These are phyloP conservation scores for Heteromurus nitidus DNA, from an alignment of 2,888 invertebrate species.

Conservation along the genomic window DNA sequence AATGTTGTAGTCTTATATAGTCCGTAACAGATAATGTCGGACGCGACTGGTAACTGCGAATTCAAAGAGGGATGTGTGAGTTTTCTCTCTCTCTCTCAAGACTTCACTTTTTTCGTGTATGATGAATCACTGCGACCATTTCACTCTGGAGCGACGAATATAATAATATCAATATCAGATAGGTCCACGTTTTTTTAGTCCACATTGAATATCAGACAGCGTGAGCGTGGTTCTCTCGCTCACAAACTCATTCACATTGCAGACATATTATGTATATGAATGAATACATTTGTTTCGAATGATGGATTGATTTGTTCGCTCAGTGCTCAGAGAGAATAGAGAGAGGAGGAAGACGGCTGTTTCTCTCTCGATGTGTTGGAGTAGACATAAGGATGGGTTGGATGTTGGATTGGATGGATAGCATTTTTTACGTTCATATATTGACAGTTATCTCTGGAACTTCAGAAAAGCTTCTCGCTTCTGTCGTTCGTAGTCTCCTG, in stretches of 20 bases:
- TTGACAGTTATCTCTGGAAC: slow-evolving; percentile 37
- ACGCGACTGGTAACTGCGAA: too few species aligned
- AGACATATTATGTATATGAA: not conserved
- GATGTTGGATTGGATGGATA: slow-evolving; percentile 21
- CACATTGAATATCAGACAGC: too few species aligned
- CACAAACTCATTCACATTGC: not conserved
- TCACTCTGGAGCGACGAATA: too few species aligned
- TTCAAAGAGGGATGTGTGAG: too few species aligned
- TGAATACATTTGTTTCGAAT: slow-evolving; percentile 8
- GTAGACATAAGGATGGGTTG: slow-evolving; percentile 28
- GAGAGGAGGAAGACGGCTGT: not conserved
- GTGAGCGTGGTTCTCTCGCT: not conserved
- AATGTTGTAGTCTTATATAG: too few species aligned
- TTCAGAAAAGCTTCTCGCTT: slow-evolving; percentile 13
- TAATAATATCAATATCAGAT: too few species aligned
- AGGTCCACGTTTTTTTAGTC: too few species aligned
- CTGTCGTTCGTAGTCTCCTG: slow-evolving; percentile 1
- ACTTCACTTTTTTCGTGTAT: too few species aligned
- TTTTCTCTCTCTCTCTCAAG: too few species aligned
- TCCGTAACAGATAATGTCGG: too few species aligned
- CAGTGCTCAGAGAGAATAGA: not conserved
- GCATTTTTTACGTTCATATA: slow-evolving; percentile 16
- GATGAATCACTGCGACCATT: too few species aligned
- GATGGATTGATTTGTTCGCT: slow-evolving; percentile 25
- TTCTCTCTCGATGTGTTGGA: not conserved